phyloP scores from a whole-genome alignment of 1,140 invertebrate genomes.

The Platyscapa corneri region DNA sequence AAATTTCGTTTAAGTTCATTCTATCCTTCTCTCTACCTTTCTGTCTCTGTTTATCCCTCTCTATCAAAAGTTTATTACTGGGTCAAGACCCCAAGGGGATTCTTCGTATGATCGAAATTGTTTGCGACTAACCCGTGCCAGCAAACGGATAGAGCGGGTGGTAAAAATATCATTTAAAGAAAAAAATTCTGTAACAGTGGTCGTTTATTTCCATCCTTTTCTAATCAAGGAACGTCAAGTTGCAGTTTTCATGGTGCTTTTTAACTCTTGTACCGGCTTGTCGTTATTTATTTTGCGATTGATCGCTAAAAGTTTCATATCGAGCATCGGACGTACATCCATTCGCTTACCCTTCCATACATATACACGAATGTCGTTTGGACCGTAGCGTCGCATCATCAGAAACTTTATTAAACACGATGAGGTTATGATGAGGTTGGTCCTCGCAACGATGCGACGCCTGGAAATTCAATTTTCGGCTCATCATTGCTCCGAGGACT shows the following conservation, averaged over 20 bases:
- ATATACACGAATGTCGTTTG: background rate
- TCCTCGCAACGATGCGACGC: background rate
- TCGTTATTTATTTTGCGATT: background rate
- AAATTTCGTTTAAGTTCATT: constrained; percentile 22
- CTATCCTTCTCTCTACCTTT: background rate
- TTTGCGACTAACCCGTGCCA: constrained; percentile 9
- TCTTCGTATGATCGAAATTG: constrained; percentile 40
- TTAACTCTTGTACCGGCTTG: background rate
- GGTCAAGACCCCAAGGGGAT: constrained; percentile 21
- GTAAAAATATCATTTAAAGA: background rate
- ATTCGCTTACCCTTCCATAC: background rate
- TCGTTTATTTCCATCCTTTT: background rate
- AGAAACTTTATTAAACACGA: constrained; percentile 10
- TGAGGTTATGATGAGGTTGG: background rate
- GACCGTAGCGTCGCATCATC: background rate
- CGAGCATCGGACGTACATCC: background rate
- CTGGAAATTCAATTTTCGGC: constrained; percentile 8
- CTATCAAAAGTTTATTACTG: constrained; percentile 30
- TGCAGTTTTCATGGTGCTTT: background rate
- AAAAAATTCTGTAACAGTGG: background rate
- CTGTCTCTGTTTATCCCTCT: background rate
- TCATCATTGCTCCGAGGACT: background rate
- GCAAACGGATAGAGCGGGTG: background rate
- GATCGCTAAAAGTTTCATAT: background rate
- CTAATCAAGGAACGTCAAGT: background rate